Percentiles rank a stretch among this genome's conserved stretches.
These are phyloP conservation scores for Cheirogaleus major DNA, from an alignment of 2,797 vertebrate genomes.

Conservation along the genomic window DNA sequence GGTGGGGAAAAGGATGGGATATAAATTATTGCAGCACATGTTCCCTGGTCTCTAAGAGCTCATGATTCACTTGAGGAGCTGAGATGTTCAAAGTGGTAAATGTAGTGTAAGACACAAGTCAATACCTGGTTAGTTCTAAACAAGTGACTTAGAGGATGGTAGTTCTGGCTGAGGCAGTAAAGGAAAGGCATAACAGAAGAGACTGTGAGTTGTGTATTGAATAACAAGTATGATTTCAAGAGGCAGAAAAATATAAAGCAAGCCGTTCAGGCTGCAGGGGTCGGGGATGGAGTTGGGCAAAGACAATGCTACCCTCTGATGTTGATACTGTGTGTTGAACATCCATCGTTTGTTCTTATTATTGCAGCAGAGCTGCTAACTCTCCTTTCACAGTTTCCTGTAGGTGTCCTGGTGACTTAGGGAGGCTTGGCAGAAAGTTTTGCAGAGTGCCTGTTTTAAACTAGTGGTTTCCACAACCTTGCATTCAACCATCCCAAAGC, in stretches of 20 bases:
- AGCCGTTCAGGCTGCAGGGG: neutral
- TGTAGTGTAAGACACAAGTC: neutral
- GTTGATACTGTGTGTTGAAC: neutral
- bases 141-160: neutral
- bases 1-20: neutral
- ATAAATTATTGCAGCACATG: neutral
- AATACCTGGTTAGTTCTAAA: neutral
- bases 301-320: neutral
- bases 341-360: slow-evolving; percentile 8
- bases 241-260: neutral
- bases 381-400: neutral
- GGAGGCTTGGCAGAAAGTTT: slow-evolving; percentile 48
- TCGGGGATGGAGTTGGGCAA: neutral
- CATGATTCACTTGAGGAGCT: neutral
- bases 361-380: neutral
- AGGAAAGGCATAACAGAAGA: neutral
- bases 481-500: slow-evolving; percentile 72
- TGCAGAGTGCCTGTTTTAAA: slow-evolving; percentile 59
- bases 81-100: neutral
- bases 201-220: neutral
- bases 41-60: neutral
- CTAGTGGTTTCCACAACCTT: slow-evolving; percentile 70
- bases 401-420: slow-evolving; percentile 38
- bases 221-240: neutral
- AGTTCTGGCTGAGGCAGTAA: neutral